phyloP scores from a whole-genome alignment of 2,113 vertebrate species.

The Nothocercus nigrocapillus region DNA sequence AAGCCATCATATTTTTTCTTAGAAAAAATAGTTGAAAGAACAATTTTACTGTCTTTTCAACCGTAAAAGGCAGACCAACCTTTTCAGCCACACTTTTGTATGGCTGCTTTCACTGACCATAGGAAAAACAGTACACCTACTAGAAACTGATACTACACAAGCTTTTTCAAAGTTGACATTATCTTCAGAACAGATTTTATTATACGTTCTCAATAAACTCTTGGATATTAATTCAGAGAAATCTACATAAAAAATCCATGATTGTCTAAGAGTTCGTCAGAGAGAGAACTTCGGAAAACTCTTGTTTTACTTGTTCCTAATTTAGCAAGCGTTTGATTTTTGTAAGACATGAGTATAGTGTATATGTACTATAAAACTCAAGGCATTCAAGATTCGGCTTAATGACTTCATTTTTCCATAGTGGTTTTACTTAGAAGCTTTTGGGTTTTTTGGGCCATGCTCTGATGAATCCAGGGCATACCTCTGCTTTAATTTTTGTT shows the following conservation, averaged over 20 bases:
- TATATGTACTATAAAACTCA: neutral
- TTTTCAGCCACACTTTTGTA: neutral
- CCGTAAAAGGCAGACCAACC: neutral
- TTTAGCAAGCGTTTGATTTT: neutral
- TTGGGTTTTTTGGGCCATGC: slow-evolving; percentile 65
- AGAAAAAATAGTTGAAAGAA: neutral
- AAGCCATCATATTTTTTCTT: neutral
- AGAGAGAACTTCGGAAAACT: neutral
- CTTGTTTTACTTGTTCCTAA: neutral
- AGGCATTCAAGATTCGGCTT: neutral
- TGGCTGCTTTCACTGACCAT: neutral
- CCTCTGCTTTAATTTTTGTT: slow-evolving; percentile 70
- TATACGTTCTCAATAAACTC: neutral
- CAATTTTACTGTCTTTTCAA: neutral
- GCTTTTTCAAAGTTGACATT: neutral
- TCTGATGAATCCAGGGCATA: slow-evolving; percentile 53
- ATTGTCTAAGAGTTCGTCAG: neutral
- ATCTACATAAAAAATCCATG: neutral
- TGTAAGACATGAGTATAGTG: neutral
- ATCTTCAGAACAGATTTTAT: neutral
- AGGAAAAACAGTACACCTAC: neutral
- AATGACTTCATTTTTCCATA: neutral
- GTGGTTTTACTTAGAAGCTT: slow-evolving; percentile 67
- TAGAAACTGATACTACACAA: neutral
- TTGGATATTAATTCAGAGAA: neutral